Percentiles rank a stretch among this genome's conserved stretches.
Conservation (phyloP, 2,797 vertebrate species). For the Agapornis canus region DNA sequence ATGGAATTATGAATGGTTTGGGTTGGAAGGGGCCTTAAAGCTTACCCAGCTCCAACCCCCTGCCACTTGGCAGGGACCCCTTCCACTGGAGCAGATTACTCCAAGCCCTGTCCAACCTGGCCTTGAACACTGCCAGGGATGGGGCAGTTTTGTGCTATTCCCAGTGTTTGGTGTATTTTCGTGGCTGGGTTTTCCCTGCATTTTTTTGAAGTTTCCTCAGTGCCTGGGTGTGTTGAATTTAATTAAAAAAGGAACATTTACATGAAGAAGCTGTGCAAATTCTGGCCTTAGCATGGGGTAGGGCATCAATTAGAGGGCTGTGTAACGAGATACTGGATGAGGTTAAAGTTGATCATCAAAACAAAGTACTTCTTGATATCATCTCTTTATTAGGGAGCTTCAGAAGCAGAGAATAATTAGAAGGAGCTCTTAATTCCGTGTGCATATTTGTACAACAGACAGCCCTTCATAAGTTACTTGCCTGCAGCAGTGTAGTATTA, state of each 20-base stretch:
- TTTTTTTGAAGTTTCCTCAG: not conserved
- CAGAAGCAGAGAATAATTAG: not conserved
- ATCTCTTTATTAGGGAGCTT: conserved; percentile 30
- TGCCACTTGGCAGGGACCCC: not conserved
- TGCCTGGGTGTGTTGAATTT: conserved; percentile 29
- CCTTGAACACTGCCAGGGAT: not conserved
- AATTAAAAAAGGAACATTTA: conserved; percentile 28
- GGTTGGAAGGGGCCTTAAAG: not conserved
- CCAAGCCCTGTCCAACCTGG: not conserved
- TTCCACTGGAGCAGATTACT: not conserved
- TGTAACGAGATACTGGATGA: not conserved
- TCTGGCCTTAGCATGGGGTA: conserved; percentile 13
- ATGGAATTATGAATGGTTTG: not conserved
- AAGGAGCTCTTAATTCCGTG: not conserved
- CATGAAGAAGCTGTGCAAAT: conserved; percentile 25
- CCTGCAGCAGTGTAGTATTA: not conserved
- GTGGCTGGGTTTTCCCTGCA: not conserved
- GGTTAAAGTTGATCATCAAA: conserved; percentile 30
- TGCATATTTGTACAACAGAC: not conserved
- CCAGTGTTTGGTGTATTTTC: not conserved
- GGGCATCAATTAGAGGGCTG: conserved; percentile 17
- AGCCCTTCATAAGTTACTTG: not conserved
- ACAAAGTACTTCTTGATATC: not conserved
- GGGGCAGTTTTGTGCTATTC: not conserved
- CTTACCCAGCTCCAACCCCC: not conserved